Percentiles rank a stretch among this genome's conserved stretches.
These are phyloP conservation scores for Dicyrtoma fusca DNA, from an alignment of 2,888 invertebrate species.

Conservation along the genomic window DNA sequence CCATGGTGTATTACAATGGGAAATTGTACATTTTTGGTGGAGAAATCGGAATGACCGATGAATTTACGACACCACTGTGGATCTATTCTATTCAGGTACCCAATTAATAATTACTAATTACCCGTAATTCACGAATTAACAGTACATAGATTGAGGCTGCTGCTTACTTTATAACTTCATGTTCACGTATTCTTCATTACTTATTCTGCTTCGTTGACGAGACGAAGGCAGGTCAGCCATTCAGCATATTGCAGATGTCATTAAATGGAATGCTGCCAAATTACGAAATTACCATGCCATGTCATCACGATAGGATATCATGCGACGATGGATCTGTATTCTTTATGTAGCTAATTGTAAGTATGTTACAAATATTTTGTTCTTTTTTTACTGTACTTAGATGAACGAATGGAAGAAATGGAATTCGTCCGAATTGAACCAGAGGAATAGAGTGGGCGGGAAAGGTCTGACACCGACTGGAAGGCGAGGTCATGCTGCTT, in stretches of 20 bases:
- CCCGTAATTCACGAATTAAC: too few species aligned
- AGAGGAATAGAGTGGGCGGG: slow-evolving; percentile 23
- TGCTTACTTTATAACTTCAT: too few species aligned
- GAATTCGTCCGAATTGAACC: slow-evolving; percentile 30
- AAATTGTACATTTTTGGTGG: slow-evolving; percentile 84
- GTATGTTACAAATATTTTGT: too few species aligned
- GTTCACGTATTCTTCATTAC: too few species aligned
- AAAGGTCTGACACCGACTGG: slow-evolving; percentile 69
- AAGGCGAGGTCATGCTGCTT: slow-evolving; percentile 79
- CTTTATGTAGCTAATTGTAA: too few species aligned
- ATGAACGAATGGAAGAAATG: slow-evolving; percentile 42
- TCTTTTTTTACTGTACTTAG: not conserved
- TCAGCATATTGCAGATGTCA: too few species aligned
- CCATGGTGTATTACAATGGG: slow-evolving; percentile 75
- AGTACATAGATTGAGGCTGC: too few species aligned
- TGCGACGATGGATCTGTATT: too few species aligned
- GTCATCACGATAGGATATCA: too few species aligned
- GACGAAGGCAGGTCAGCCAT: too few species aligned
- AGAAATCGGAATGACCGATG: slow-evolving; percentile 75
- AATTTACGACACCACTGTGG: slow-evolving; percentile 80
- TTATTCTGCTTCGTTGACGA: too few species aligned
- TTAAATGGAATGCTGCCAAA: not conserved
- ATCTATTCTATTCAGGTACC: slow-evolving; percentile 74
- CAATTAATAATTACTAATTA: not conserved
- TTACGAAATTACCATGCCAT: too few species aligned